Percentiles rank a stretch among this genome's conserved stretches.
phyloP scores from a whole-genome alignment of 1,140 invertebrate genomes.

The Drosophila watanabei region DNA sequence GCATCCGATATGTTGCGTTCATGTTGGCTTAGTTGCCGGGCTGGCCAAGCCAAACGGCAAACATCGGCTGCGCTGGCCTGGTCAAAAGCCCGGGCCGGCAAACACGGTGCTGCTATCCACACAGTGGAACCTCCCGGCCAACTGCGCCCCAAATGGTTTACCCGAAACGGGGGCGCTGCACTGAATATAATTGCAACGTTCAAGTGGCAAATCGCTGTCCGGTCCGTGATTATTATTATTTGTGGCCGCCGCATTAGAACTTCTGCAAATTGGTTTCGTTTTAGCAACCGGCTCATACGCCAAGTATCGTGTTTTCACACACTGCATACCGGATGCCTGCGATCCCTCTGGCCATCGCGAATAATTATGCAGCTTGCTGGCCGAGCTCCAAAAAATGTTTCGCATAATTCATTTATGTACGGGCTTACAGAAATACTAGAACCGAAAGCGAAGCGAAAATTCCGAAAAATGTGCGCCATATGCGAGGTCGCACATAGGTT shows the following conservation, averaged over 20 bases:
- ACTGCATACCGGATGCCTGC: constrained; percentile 17
- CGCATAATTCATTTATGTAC: constrained; percentile 38
- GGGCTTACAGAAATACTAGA: constrained; percentile 20
- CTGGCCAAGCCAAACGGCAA: constrained; percentile 48
- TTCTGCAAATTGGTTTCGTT: constrained; percentile 70
- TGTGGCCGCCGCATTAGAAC: constrained; percentile 58
- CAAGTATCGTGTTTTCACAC: constrained; percentile 45
- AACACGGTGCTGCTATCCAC: constrained; percentile 30
- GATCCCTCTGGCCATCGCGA: constrained; percentile 17
- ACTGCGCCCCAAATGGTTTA: constrained; percentile 28
- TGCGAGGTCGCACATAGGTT: constrained; percentile 21
- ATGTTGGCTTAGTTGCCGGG: constrained; percentile 48
- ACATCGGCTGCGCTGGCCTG: constrained; percentile 32
- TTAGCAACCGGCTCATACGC: constrained; percentile 21
- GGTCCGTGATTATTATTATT: constrained; percentile 64
- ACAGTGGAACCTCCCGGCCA: constrained; percentile 2
- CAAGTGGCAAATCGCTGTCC: constrained; percentile 65
- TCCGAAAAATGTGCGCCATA: constrained; percentile 33
- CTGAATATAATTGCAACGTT: constrained; percentile 73
- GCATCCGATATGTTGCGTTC: constrained; percentile 31
- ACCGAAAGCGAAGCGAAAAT: constrained; percentile 1
- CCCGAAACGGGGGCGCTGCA: constrained; percentile 19
- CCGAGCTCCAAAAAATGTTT: constrained; percentile 31
- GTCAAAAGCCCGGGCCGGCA: constrained; percentile 24
- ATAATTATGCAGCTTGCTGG: constrained; percentile 43